Evolutionary conservation across 2,113 vertebrate species (phyloP).

Genomic region (Egretta garzetta): DNA sequence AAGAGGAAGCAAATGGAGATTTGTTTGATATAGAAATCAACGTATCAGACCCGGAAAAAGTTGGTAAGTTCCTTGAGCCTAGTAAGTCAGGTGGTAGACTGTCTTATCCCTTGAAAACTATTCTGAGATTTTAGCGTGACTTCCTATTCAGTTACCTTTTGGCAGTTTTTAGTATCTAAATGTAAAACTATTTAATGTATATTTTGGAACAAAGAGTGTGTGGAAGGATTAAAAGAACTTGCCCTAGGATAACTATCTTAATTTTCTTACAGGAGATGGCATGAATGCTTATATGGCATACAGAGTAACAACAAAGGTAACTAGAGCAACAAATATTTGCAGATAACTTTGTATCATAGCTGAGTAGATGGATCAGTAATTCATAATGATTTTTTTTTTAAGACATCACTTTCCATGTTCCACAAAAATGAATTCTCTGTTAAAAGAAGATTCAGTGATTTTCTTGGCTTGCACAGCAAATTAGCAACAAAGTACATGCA

Average conservation of each 20-base stretch:
- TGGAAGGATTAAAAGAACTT: not conserved
- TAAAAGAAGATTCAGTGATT: conserved; percentile 96
- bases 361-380: not conserved
- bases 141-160: not conserved
- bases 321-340: not conserved
- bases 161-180: not conserved
- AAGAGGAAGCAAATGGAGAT: no score
- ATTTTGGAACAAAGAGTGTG: not conserved
- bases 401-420: conserved; percentile 92
- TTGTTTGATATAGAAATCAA: no score
- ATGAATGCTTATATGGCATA: conserved; percentile 99
- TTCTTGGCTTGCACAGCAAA: conserved; percentile 96
- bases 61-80: no score
- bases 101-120: not conserved
- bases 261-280: conserved; percentile 86
- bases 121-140: not conserved
- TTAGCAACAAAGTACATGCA: conserved; percentile 95
- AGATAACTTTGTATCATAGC: not conserved
- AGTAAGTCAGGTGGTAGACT: no score
- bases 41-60: no score
- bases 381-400: not conserved
- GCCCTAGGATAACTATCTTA: not conserved
- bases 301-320: conserved; percentile 93
- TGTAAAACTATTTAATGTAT: not conserved
- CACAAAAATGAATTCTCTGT: conserved; percentile 89